These are phyloP conservation scores for Spodoptera exigua DNA, from an alignment of 2,888 invertebrate genomes.

Conservation along the genomic window DNA sequence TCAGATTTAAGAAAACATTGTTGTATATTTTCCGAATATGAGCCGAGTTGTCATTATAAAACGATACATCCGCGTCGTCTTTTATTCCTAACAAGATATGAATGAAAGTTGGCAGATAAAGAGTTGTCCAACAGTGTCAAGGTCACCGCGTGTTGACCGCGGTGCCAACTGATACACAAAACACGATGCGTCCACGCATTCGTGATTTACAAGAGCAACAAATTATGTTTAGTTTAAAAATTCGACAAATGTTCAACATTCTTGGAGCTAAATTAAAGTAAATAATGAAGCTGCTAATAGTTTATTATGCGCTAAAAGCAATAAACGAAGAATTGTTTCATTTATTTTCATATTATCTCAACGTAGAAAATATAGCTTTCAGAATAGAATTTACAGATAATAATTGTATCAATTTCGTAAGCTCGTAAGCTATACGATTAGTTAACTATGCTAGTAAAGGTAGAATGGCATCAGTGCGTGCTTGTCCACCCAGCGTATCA, in stretches of 20 bases:
- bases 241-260: constrained; percentile 28
- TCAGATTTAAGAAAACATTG: not conserved
- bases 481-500: constrained; percentile 58
- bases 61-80: constrained; percentile 40
- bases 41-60: constrained; percentile 2
- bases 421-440: constrained; percentile 33
- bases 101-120: constrained; percentile 81
- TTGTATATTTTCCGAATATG: not conserved
- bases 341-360: too few species aligned
- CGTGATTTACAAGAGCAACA: constrained; percentile 44
- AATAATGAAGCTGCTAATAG: constrained; percentile 4
- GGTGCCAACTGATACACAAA: constrained; percentile 67
- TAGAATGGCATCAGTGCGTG: constrained; percentile 55
- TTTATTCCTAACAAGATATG: constrained; percentile 63
- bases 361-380: too few species aligned
- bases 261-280: constrained; percentile 18
- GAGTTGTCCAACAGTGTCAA: constrained; percentile 77
- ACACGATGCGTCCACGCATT: constrained; percentile 43
- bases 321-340: not conserved
- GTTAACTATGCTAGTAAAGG: constrained; percentile 38
- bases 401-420: constrained; percentile 18
- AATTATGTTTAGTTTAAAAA: constrained; percentile 18
- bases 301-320: not conserved
- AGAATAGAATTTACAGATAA: not conserved
- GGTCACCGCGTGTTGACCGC: constrained; percentile 67